Evolutionary conservation across 1,140 invertebrate genomes (phyloP).

Genomic region (Achatina immaculata): DNA sequence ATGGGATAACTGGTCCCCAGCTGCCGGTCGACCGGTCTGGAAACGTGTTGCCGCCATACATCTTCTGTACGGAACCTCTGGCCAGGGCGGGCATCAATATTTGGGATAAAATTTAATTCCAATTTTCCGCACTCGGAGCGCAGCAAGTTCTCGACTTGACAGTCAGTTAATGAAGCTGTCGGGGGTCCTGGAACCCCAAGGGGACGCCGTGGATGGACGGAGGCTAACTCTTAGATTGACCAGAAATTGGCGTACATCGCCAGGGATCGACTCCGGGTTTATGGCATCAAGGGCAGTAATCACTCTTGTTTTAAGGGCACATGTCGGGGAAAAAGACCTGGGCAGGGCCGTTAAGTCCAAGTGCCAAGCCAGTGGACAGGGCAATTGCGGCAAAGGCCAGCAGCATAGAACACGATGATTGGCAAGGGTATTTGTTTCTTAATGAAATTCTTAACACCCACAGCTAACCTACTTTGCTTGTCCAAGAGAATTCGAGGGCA

Average conservation of each 20-base stretch:
- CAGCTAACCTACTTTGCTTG: background rate
- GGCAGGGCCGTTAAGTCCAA: constrained; percentile 27
- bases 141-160: constrained; percentile 32
- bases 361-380: background rate
- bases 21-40: background rate
- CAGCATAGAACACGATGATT: background rate
- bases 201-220: constrained; percentile 22
- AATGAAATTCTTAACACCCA: background rate
- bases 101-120: constrained; percentile 40
- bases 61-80: background rate
- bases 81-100: constrained; percentile 18
- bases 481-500: background rate
- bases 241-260: constrained; percentile 32
- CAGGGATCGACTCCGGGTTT: constrained; percentile 21
- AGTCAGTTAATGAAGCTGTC: constrained; percentile 38
- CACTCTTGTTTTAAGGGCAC: constrained; percentile 26
- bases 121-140: constrained; percentile 37
- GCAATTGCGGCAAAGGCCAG: background rate
- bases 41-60: constrained; percentile 24
- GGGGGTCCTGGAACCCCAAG: background rate
- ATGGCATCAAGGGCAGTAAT: constrained; percentile 34
- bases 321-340: background rate
- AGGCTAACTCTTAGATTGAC: constrained; percentile 34
- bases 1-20: constrained; percentile 24
- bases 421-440: background rate